Evolutionary conservation across 2,113 vertebrate species (phyloP).

Genomic region (Dasyurus viverrinus): DNA sequence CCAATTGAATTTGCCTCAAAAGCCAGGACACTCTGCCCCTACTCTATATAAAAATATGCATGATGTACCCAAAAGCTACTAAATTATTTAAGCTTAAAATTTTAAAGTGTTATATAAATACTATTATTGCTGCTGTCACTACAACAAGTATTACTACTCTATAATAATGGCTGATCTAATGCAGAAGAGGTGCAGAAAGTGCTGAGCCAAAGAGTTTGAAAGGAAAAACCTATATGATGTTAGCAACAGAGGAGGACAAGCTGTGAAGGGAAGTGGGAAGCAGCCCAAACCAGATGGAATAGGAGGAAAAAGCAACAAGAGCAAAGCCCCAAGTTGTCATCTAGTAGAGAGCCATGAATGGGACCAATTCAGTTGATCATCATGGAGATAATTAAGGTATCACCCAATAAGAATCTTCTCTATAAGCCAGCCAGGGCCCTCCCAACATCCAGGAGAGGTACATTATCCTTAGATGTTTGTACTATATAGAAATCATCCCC

Average conservation of each 20-base stretch:
- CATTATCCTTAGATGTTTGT: not conserved
- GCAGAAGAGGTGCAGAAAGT: not conserved
- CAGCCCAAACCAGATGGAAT: not conserved
- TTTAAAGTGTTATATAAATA: not conserved
- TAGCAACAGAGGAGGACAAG: not conserved
- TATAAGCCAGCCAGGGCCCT: not conserved
- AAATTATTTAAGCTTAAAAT: not conserved
- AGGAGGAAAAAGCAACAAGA: not conserved
- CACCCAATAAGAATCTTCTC: not conserved
- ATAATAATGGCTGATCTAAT: not conserved
- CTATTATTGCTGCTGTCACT: not conserved
- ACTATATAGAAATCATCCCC: not conserved
- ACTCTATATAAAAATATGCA: not conserved
- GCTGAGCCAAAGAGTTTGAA: not conserved
- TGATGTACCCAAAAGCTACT: not conserved
- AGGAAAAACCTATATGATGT: not conserved
- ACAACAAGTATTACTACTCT: not conserved
- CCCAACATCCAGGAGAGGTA: not conserved
- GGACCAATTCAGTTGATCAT: not conserved
- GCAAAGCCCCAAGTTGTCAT: not conserved
- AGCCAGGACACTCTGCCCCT: not conserved
- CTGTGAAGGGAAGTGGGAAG: not conserved
- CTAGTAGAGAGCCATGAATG: not conserved
- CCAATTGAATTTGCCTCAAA: not conserved
- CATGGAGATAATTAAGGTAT: not conserved